A percentile compares a stretch with the other conserved stretches of the same genome.
These are phyloP conservation scores for Oscheius onirici DNA, from an alignment of 2,888 invertebrate genomes.

Conservation along the genomic window DNA sequence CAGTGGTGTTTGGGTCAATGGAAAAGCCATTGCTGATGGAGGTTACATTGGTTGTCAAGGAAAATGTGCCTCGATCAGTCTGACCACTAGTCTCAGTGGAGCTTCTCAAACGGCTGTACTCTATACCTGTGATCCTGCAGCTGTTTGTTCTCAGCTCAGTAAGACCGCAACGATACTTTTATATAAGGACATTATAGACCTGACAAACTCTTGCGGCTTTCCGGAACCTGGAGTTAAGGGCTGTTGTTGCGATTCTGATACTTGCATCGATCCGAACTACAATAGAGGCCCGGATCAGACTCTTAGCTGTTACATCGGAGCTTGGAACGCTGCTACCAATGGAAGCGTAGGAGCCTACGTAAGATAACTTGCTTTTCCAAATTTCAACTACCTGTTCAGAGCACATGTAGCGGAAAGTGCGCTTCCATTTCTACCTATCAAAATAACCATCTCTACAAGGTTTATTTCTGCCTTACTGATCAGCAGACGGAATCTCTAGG, in stretches of 20 bases:
- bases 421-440: slow-evolving; percentile 1
- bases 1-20: slow-evolving; percentile 49
- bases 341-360: slow-evolving; percentile 35
- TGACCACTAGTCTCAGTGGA: slow-evolving; percentile 24
- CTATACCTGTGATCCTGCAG: slow-evolving; percentile 35
- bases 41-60: slow-evolving; percentile 40
- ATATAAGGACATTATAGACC: slow-evolving; percentile 6
- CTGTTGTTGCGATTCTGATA: slow-evolving; percentile 50
- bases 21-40: background rate
- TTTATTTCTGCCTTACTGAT: slow-evolving; percentile 46
- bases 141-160: slow-evolving; percentile 32
- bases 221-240: slow-evolving; percentile 36
- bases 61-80: slow-evolving; percentile 40
- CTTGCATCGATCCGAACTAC: slow-evolving; percentile 46
- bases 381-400: slow-evolving; percentile 25
- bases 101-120: slow-evolving; percentile 8
- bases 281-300: slow-evolving; percentile 72
- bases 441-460: background rate
- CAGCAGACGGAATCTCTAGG: slow-evolving; percentile 46
- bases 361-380: background rate
- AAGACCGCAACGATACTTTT: background rate
- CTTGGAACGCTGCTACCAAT: slow-evolving; percentile 41
- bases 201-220: slow-evolving; percentile 28
- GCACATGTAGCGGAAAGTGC: slow-evolving; percentile 49
- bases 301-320: slow-evolving; percentile 44